Percentiles rank a stretch among this genome's conserved stretches.
Evolutionary conservation across 2,888 invertebrate species (phyloP).

Genomic region (Lycophotia porphyrea): DNA sequence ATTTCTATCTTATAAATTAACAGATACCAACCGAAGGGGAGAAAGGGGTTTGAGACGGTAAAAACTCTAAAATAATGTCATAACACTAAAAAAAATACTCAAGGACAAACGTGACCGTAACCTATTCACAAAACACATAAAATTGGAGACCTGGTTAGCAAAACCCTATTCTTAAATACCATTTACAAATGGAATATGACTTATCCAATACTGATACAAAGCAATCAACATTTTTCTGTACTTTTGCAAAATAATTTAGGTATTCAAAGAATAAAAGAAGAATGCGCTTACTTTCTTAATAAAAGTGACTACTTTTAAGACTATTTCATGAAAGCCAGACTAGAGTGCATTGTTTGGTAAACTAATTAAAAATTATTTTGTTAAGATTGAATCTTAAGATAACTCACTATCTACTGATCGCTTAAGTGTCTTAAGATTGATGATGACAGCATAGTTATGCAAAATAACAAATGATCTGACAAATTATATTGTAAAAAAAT

Average conservation of each 20-base stretch:
- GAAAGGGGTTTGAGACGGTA: not conserved
- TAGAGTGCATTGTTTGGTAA: conserved; percentile 22
- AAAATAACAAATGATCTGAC: conserved; percentile 46
- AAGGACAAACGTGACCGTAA: no score
- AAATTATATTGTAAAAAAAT: conserved; percentile 11
- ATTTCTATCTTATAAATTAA: no score
- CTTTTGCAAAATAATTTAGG: not conserved
- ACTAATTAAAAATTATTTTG: conserved; percentile 36
- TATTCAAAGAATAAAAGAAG: not conserved
- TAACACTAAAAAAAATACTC: no score
- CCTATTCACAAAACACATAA: no score
- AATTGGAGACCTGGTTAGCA: no score
- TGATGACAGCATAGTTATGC: conserved; percentile 41
- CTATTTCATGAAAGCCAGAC: conserved; percentile 24
- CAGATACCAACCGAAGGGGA: not conserved
- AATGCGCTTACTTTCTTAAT: conserved; percentile 13
- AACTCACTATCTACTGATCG: conserved; percentile 28
- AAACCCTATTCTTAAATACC: no score
- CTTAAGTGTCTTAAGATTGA: conserved; percentile 41
- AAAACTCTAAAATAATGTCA: no score
- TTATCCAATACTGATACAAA: no score
- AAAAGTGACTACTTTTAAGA: conserved; percentile 8
- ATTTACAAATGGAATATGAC: no score
- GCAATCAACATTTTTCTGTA: no score
- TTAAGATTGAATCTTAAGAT: conserved; percentile 27